These are phyloP conservation scores for Lithosia quadra DNA, from an alignment of 2,888 invertebrate species.

Conservation along the genomic window DNA sequence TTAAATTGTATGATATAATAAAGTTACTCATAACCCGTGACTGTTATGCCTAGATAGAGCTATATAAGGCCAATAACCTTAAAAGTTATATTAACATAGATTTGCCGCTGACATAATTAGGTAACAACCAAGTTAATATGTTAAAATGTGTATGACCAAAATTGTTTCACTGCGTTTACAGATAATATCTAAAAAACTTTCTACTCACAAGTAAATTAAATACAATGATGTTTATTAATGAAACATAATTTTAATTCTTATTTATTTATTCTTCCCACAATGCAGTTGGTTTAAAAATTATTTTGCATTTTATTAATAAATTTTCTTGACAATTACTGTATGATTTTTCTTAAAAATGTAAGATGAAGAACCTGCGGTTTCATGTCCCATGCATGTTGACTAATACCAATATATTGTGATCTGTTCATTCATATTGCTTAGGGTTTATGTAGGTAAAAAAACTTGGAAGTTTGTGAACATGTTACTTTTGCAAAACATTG, in stretches of 20 bases:
- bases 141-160: no score
- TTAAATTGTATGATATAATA: no score
- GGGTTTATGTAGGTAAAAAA: no score
- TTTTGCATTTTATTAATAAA: background rate
- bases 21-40: no score
- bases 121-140: no score
- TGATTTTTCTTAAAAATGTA: background rate
- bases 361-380: background rate
- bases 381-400: no score
- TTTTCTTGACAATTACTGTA: background rate
- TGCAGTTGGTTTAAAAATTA: background rate
- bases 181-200: background rate
- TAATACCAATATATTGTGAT: no score
- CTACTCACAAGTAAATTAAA: background rate
- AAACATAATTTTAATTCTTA: background rate
- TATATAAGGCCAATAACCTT: background rate
- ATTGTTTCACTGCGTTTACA: no score
- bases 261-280: background rate
- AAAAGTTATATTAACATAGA: background rate
- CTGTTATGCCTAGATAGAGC: background rate
- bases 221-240: background rate
- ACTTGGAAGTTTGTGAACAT: no score
- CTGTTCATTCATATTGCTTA: no score
- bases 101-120: background rate
- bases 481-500: no score